Conservation (phyloP, 2,888 invertebrate species). For the Pyrgus malvae region DNA sequence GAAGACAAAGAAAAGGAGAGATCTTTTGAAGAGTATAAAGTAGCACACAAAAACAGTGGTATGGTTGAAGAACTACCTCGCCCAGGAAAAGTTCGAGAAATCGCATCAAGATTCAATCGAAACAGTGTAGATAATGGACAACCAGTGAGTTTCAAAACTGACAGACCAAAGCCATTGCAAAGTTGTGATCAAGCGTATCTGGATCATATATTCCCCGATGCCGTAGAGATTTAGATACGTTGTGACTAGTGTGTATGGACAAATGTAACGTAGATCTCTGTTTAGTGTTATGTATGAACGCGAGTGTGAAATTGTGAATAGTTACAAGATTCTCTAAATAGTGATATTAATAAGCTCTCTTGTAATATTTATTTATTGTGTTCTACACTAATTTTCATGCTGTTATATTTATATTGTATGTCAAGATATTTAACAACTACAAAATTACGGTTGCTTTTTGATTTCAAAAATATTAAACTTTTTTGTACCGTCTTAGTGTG, state of each 20-base stretch:
- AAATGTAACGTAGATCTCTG: slow-evolving; percentile 42
- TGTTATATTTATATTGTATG: too few species aligned
- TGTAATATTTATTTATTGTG: slow-evolving; percentile 16
- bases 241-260: slow-evolving; percentile 32
- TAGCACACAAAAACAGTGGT: slow-evolving; percentile 30
- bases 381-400: slow-evolving; percentile 13
- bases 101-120: slow-evolving; percentile 69
- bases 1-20: slow-evolving; percentile 45
- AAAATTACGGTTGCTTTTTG: too few species aligned
- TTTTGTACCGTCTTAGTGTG: too few species aligned
- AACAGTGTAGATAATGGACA: slow-evolving; percentile 48
- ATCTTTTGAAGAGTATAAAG: slow-evolving; percentile 39
- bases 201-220: slow-evolving; percentile 83
- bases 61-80: slow-evolving; percentile 48
- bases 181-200: slow-evolving; percentile 83
- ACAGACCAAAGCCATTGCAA: slow-evolving; percentile 82
- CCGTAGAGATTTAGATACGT: slow-evolving; percentile 65
- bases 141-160: slow-evolving; percentile 50
- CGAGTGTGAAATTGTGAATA: slow-evolving; percentile 28
- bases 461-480: too few species aligned
- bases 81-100: slow-evolving; percentile 71
- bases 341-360: slow-evolving; percentile 12
- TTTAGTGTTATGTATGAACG: slow-evolving; percentile 36
- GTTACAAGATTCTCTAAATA: slow-evolving; percentile 19
- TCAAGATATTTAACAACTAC: not conserved